Conservation (phyloP, 2,113 vertebrate genomes). For the Campylomormyrus numenius region DNA sequence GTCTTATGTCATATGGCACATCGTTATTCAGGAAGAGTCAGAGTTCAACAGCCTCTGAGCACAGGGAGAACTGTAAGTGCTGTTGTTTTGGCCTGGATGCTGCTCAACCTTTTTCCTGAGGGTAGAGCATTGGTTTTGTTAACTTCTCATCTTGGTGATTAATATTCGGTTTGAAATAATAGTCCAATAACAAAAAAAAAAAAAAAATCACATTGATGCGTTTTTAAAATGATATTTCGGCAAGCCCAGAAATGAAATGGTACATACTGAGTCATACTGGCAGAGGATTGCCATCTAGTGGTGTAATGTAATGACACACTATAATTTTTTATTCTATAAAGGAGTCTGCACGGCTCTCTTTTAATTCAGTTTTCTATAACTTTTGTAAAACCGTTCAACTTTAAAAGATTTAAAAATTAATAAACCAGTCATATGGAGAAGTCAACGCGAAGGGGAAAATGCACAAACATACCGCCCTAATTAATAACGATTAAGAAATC, state of each 20-base stretch:
- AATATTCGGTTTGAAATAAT: not conserved
- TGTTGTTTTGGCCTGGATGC: not conserved
- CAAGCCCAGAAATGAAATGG: not conserved
- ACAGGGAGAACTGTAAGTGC: not conserved
- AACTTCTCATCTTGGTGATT: not conserved
- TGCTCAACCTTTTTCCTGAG: not conserved
- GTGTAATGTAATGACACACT: conserved; percentile 32
- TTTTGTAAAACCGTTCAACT: conserved; percentile 67
- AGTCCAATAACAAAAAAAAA: not conserved
- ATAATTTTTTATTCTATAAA: conserved; percentile 44
- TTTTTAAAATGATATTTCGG: not conserved
- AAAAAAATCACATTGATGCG: not conserved
- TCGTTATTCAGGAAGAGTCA: not conserved
- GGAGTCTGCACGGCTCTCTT: conserved; percentile 27
- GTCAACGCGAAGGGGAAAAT: not conserved
- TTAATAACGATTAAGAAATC: not conserved
- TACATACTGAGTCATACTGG: not conserved
- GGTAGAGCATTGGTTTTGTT: not conserved
- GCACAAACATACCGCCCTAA: not conserved
- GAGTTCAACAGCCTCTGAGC: not conserved
- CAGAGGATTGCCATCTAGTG: conserved; percentile 50
- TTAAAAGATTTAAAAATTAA: not conserved
- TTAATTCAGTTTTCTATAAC: conserved; percentile 55
- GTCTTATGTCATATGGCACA: not conserved
- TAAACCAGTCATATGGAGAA: not conserved